These are phyloP conservation scores for Alentia gelatinosa DNA, from an alignment of 2,888 invertebrate genomes.

Conservation along the genomic window DNA sequence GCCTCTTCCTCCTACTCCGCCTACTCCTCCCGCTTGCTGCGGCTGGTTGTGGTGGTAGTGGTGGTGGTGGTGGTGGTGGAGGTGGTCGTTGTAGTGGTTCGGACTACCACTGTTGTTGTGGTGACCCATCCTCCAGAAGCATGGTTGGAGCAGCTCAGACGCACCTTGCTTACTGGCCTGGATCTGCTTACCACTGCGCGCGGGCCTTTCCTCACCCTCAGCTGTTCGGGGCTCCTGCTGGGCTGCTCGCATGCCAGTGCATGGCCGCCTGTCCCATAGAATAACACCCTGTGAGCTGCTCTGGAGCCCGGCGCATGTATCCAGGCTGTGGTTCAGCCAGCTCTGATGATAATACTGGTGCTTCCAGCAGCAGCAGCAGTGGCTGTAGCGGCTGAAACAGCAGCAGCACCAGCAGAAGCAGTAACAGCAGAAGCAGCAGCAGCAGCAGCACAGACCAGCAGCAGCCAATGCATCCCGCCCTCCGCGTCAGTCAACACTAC, in stretches of 20 bases:
- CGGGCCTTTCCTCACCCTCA: background rate
- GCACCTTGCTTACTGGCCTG: background rate
- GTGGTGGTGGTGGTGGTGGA: slow-evolving; percentile 3
- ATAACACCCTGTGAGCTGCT: background rate
- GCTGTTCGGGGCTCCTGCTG: background rate
- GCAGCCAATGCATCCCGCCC: background rate
- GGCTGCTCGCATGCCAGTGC: slow-evolving; percentile 1
- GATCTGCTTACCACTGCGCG: background rate
- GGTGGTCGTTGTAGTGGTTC: background rate
- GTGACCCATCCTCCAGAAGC: background rate
- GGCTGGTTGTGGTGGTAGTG: background rate
- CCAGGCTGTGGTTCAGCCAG: background rate
- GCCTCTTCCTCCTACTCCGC: background rate
- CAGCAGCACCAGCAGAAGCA: background rate
- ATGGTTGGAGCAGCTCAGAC: background rate
- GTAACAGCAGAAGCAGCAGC: background rate
- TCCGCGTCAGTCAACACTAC: background rate
- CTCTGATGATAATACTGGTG: background rate
- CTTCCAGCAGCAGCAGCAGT: background rate
- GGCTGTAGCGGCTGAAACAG: background rate
- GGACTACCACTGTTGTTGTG: background rate
- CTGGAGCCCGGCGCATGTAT: background rate
- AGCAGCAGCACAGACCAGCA: background rate
- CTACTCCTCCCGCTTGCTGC: background rate
- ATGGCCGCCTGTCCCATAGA: background rate